A percentile compares a stretch with the other conserved stretches of the same genome.
Evolutionary conservation across 2,797 vertebrate genomes (phyloP).

Genomic region (Cossypha niveicapilla): DNA sequence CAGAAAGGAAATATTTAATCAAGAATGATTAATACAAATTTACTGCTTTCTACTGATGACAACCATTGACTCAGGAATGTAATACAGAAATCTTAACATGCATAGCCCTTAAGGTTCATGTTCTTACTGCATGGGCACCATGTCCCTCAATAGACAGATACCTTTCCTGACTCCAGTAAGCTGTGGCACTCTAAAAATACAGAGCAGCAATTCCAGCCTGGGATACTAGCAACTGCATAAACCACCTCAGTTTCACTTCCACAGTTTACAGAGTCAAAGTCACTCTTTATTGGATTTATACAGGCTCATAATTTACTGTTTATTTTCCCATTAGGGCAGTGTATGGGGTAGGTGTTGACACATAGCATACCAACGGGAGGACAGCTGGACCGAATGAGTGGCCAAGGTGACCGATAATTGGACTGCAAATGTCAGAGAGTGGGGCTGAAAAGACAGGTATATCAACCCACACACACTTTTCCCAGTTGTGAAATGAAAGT

Average conservation of each 20-base stretch:
- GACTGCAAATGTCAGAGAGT: slow-evolving; percentile 33
- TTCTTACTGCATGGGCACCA: background rate
- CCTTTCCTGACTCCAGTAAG: background rate
- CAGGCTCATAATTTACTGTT: slow-evolving; percentile 10
- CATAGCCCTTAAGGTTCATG: background rate
- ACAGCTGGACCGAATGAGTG: background rate
- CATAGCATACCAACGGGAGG: background rate
- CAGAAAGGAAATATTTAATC: background rate
- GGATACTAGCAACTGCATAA: background rate
- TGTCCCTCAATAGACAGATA: background rate
- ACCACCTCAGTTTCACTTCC: background rate
- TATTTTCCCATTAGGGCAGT: slow-evolving; percentile 6
- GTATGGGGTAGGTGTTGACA: background rate
- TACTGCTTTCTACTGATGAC: background rate
- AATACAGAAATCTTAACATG: background rate
- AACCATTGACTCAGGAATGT: background rate
- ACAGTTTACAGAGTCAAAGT: background rate
- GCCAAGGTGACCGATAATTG: slow-evolving; percentile 20
- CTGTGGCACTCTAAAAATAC: background rate
- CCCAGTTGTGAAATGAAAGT: background rate
- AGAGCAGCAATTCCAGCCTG: background rate
- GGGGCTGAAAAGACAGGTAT: background rate
- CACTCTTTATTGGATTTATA: background rate
- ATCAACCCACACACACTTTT: background rate
- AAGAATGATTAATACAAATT: background rate